Base-by-base conservation (phyloP, 2,888 invertebrate species). In the Diarsia rubi region DNA sequence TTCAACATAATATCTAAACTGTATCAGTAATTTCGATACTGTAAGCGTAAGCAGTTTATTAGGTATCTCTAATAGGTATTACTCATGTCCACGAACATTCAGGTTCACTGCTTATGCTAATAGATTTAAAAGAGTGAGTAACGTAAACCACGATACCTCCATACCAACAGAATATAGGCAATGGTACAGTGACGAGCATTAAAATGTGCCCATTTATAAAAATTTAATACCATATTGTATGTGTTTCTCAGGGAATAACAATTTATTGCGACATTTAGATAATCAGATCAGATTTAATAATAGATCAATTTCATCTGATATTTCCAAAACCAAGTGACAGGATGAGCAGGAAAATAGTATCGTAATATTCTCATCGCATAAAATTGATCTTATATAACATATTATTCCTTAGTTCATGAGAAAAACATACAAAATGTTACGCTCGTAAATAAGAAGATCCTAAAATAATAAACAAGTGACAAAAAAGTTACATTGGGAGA, bases 121-220 rank as follows among this genome's bases (percentile, higher is more conserved):
- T 47, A 67, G 24, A 68, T 69, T 62, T 73, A 66, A 47, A 42
- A 66, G 16, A 8, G 19, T 71, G 68, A 74, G 47, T 83, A 65
- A 72, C 9, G 1, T 49, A 9, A 44, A 24, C 31, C 45, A 42
- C 65, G 31, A 16, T 49, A 42, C 37, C 67, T 37, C 37, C 62
- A 71, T 85, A 60, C 78, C 78, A 86, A 74, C 82, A 45, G 45
- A 19, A 81, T 19, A 49, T 27, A 12, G 9, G n/a, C 60, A 60
- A 21, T 2, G 4, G 42, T 42, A 42, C 62, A 62, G 42, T 42
- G 6, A 62, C 3, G n/a, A 3, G 0, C 62, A 62, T n/a, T 8
- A 3, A 62, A n/a, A n/a, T n/a, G 8, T 62, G 8, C 16, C n/a
- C 14, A 62, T 57, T 31, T 31, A 62, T 14, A 42, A 9, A 57